Evolutionary conservation across 2,113 vertebrate species (phyloP).

Genomic region (Lathamus discolor): DNA sequence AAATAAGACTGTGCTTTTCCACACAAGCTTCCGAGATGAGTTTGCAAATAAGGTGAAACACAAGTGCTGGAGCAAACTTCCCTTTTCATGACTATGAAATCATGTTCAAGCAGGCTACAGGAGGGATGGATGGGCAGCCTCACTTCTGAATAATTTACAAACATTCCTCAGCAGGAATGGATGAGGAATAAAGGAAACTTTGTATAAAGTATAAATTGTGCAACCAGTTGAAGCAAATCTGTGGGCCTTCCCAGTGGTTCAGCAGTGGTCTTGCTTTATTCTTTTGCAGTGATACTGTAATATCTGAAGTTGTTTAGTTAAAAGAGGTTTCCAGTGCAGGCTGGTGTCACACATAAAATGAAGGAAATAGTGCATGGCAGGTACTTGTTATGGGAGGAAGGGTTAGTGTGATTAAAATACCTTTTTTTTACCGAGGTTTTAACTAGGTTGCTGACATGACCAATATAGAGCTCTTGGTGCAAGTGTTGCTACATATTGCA

Average conservation of each 20-base stretch:
- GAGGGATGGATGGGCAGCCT: background rate
- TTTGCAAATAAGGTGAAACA: background rate
- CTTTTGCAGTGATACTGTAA: background rate
- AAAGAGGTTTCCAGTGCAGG: background rate
- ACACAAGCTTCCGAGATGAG: background rate
- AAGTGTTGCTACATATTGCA: fast-evolving
- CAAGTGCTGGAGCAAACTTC: background rate
- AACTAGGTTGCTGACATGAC: background rate
- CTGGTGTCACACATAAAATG: background rate
- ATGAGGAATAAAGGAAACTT: background rate
- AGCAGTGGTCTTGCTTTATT: background rate
- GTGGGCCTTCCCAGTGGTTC: background rate
- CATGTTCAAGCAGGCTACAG: background rate
- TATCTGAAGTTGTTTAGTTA: background rate
- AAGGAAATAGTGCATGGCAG: background rate
- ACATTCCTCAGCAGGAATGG: background rate
- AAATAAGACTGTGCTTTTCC: background rate
- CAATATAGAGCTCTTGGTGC: background rate
- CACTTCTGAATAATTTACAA: background rate
- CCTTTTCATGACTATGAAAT: background rate
- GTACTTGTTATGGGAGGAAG: background rate
- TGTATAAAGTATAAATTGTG: background rate
- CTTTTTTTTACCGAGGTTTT: background rate
- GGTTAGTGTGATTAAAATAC: background rate
- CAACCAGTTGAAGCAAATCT: background rate